Percentiles rank a stretch among this genome's conserved stretches.
These are phyloP conservation scores for Gallinago stenura DNA, from an alignment of 2,797 vertebrate species.

Conservation along the genomic window DNA sequence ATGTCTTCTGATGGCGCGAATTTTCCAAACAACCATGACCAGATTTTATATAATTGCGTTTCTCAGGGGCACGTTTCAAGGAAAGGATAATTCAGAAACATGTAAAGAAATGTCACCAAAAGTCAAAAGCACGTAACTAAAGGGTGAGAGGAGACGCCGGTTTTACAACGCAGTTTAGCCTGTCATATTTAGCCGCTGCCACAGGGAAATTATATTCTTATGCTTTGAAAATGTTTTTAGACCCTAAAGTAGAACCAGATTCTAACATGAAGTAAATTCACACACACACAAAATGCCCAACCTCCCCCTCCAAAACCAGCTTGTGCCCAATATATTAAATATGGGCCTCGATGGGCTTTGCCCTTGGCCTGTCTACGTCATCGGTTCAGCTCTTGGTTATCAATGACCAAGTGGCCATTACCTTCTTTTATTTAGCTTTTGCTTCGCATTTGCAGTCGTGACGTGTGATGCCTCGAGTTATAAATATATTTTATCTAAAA, in stretches of 20 bases:
- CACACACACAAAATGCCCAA: not conserved
- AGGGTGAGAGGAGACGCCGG: not conserved
- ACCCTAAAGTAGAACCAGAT: not conserved
- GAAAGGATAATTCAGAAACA: constrained; percentile 34
- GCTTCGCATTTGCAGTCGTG: not conserved
- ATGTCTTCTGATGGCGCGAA: not conserved
- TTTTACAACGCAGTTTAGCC: not conserved
- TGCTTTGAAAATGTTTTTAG: not conserved
- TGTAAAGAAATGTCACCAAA: not conserved
- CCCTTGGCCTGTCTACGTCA: not conserved
- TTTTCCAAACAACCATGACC: not conserved
- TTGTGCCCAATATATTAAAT: not conserved
- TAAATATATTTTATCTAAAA: not conserved
- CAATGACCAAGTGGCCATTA: not conserved
- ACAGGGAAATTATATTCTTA: not conserved
- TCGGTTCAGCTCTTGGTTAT: not conserved
- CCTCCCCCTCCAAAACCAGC: not conserved
- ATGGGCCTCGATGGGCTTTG: fast-evolving
- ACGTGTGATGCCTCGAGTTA: not conserved
- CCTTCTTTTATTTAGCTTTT: not conserved
- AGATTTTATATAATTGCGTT: constrained; percentile 41
- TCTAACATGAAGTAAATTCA: not conserved
- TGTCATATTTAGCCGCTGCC: not conserved
- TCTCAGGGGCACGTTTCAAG: not conserved
- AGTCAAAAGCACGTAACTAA: not conserved